Percentiles rank a stretch among this genome's conserved stretches.
Conservation (phyloP, 2,113 vertebrate species). For the Chamaetylas fuelleborni region DNA sequence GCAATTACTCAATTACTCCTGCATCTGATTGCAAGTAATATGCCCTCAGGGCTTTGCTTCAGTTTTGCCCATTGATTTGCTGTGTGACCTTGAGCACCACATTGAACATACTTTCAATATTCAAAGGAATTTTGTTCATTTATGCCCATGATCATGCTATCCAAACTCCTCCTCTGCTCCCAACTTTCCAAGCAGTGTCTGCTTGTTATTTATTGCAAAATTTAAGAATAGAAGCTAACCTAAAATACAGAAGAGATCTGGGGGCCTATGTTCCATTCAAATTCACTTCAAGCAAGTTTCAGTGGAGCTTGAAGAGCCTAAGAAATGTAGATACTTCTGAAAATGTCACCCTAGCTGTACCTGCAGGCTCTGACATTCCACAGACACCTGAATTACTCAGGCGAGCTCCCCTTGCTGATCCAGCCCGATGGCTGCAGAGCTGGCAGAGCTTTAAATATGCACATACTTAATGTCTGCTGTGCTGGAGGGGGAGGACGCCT, state of each 20-base stretch:
- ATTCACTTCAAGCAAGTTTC: neutral
- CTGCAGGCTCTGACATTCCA: slow-evolving; percentile 18
- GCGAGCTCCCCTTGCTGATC: neutral
- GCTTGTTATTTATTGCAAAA: neutral
- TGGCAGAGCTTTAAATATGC: neutral
- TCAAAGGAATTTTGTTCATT: neutral
- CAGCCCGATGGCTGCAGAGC: neutral
- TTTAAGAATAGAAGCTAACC: neutral
- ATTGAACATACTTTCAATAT: neutral
- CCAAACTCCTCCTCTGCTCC: neutral
- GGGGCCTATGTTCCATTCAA: neutral
- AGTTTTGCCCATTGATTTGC: neutral
- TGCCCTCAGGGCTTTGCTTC: neutral
- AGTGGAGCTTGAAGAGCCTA: neutral
- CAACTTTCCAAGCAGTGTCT: neutral
- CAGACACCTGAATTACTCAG: neutral
- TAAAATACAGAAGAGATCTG: neutral
- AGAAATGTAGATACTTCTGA: neutral
- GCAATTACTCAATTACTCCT: neutral
- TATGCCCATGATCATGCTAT: neutral
- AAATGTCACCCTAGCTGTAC: slow-evolving; percentile 1
- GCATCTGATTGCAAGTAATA: neutral
- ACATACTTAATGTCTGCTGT: neutral
- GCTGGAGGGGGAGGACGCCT: neutral
- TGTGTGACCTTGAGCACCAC: neutral